These are phyloP conservation scores for Cosmopolites sordidus DNA, from an alignment of 2,888 invertebrate genomes.

Conservation along the genomic window DNA sequence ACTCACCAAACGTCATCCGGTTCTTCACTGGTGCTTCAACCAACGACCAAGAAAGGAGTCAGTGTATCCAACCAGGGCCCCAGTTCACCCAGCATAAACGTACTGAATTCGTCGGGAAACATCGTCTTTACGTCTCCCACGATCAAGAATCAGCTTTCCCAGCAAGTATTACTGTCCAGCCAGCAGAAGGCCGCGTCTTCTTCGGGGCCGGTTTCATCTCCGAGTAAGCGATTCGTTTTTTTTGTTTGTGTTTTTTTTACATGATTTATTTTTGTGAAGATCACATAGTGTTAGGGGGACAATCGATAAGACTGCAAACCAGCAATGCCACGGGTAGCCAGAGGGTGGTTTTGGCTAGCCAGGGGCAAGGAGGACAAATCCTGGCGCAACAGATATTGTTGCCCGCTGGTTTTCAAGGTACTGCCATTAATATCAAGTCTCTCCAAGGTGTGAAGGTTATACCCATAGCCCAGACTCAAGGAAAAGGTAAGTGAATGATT, in stretches of 20 bases:
- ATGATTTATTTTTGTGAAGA: slow-evolving; percentile 18
- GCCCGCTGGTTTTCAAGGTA: slow-evolving; percentile 59
- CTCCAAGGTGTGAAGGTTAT: slow-evolving; percentile 61
- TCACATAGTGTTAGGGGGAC: slow-evolving; percentile 45
- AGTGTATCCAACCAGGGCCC: slow-evolving; percentile 10
- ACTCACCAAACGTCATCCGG: neutral
- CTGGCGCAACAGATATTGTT: slow-evolving; percentile 57
- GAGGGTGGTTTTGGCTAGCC: slow-evolving; percentile 54
- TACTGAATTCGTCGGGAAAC: slow-evolving; percentile 41
- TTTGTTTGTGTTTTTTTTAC: slow-evolving; percentile 1
- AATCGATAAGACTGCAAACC: slow-evolving; percentile 44
- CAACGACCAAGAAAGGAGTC: slow-evolving; percentile 11
- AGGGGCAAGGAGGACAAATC: slow-evolving; percentile 51
- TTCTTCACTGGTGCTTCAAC: neutral
- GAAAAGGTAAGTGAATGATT: slow-evolving; percentile 40
- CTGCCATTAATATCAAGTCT: slow-evolving; percentile 58
- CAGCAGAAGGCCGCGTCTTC: neutral
- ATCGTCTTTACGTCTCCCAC: slow-evolving; percentile 44
- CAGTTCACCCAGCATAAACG: slow-evolving; percentile 32
- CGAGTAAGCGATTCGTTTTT: neutral
- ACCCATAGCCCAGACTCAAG: slow-evolving; percentile 50
- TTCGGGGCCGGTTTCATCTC: neutral
- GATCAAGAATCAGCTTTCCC: slow-evolving; percentile 41
- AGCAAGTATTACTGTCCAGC: slow-evolving; percentile 40
- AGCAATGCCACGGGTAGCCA: slow-evolving; percentile 40